Percentiles rank a stretch among this genome's conserved stretches.
phyloP scores from a whole-genome alignment of 2,888 invertebrate genomes.

The Geophilus truncorum region DNA sequence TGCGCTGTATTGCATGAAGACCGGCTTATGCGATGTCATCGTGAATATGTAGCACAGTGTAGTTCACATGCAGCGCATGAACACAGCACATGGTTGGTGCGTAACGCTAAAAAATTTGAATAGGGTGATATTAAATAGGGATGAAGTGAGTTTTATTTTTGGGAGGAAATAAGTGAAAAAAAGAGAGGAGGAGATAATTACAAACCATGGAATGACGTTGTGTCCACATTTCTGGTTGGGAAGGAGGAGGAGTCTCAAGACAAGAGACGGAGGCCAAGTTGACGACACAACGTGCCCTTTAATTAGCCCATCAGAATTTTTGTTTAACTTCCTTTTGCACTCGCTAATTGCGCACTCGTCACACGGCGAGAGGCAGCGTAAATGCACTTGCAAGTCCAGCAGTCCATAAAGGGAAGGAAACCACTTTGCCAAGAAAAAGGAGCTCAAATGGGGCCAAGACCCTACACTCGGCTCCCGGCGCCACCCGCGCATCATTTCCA shows the following conservation, averaged over 20 bases:
- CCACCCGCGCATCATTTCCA: constrained; percentile 27
- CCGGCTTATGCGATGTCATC: too few species aligned
- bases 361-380: not conserved
- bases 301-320: constrained; percentile 11
- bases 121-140: too few species aligned
- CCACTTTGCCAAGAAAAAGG: constrained; percentile 27
- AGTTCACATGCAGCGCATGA: too few species aligned
- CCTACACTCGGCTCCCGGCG: constrained; percentile 11
- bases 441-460: constrained; percentile 27
- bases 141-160: too few species aligned
- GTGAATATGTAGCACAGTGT: too few species aligned
- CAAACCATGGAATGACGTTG: too few species aligned
- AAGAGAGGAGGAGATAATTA: too few species aligned
- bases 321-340: constrained; percentile 4
- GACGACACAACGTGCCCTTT: constrained; percentile 24
- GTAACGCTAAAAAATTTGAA: too few species aligned
- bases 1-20: too few species aligned
- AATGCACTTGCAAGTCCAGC: constrained; percentile 19
- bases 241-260: constrained; percentile 1
- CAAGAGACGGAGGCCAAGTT: not conserved
- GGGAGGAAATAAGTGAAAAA: too few species aligned
- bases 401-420: constrained; percentile 27
- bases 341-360: constrained; percentile 25
- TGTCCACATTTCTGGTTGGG: not conserved
- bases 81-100: too few species aligned